Evolutionary conservation across 2,113 vertebrate genomes (phyloP).

Genomic region (Gymnocephalus cernua): DNA sequence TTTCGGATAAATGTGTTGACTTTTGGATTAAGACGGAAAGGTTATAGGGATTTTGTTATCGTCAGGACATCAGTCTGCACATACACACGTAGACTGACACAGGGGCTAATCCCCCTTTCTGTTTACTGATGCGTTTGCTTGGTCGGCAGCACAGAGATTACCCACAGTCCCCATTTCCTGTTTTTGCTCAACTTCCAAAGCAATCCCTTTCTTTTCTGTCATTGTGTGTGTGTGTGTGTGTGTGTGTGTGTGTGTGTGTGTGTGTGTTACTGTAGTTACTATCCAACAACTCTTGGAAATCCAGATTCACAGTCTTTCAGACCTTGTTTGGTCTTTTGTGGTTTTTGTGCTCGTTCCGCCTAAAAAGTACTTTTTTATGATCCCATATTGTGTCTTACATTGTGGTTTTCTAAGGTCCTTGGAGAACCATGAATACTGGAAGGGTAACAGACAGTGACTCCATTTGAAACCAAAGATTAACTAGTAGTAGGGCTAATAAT

Average conservation of each 20-base stretch:
- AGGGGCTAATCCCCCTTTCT: slow-evolving; percentile 68
- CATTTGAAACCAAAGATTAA: slow-evolving; percentile 52
- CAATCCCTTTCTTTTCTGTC: slow-evolving; percentile 60
- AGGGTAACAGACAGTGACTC: slow-evolving; percentile 49
- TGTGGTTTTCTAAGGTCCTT: slow-evolving; percentile 31
- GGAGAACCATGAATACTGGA: slow-evolving; percentile 28
- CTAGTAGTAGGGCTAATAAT: slow-evolving; percentile 50
- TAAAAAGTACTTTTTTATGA: slow-evolving; percentile 27
- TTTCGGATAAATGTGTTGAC: slow-evolving; percentile 35
- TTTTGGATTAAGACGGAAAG: slow-evolving; percentile 53
- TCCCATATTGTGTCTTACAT: slow-evolving; percentile 30
- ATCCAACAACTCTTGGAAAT: slow-evolving; percentile 42
- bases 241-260: slow-evolving; percentile 18
- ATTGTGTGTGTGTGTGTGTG: slow-evolving; percentile 22
- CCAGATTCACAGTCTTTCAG: slow-evolving; percentile 31
- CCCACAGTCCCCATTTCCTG: slow-evolving; percentile 77
- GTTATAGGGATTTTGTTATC: slow-evolving; percentile 38
- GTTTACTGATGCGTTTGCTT: slow-evolving; percentile 74
- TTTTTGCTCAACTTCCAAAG: slow-evolving; percentile 74
- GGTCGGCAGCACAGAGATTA: slow-evolving; percentile 76
- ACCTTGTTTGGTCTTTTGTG: slow-evolving; percentile 44
- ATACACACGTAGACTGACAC: slow-evolving; percentile 23
- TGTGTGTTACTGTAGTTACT: slow-evolving; percentile 54
- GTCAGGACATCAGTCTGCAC: slow-evolving; percentile 53
- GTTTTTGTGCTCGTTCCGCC: slow-evolving; percentile 33